Percentiles rank a stretch among this genome's conserved stretches.
Conservation (phyloP, 1,140 invertebrate species). For the Drosophila busckii region DNA sequence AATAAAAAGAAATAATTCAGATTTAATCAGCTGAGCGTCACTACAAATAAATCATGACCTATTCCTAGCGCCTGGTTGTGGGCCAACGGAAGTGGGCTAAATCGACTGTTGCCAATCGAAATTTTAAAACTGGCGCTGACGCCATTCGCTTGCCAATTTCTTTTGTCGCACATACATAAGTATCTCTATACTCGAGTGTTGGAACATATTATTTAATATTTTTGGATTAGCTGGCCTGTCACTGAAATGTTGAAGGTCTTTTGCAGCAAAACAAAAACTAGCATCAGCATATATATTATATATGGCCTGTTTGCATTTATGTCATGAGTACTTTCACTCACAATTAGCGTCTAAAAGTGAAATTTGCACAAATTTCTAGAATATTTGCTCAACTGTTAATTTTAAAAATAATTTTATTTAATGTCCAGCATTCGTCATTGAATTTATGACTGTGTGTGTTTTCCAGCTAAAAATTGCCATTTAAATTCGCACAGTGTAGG, state of each 20-base stretch:
- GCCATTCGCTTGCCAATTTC: slow-evolving; percentile 34
- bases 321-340: no score
- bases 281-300: no score
- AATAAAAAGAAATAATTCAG: background rate
- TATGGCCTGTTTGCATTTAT: no score
- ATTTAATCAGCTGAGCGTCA: slow-evolving; percentile 49
- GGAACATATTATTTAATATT: no score
- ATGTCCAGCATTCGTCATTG: slow-evolving; percentile 32
- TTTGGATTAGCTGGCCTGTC: slow-evolving; percentile 56
- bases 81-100: slow-evolving; percentile 65
- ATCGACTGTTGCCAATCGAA: slow-evolving; percentile 30
- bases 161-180: no score
- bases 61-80: slow-evolving; percentile 46
- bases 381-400: slow-evolving; percentile 4
- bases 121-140: slow-evolving; percentile 74
- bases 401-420: slow-evolving; percentile 19
- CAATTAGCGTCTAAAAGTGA: no score
- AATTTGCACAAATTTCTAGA: slow-evolving; percentile 3
- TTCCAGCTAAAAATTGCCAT: slow-evolving; percentile 35
- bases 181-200: slow-evolving; percentile 11
- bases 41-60: slow-evolving; percentile 70
- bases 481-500: slow-evolving; percentile 70
- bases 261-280: no score
- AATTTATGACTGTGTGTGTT: slow-evolving; percentile 48
- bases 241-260: slow-evolving; percentile 59